Percentiles rank a stretch among this genome's conserved stretches.
Evolutionary conservation across 2,113 vertebrate species (phyloP).

Genomic region (Oxyruncus cristatus): DNA sequence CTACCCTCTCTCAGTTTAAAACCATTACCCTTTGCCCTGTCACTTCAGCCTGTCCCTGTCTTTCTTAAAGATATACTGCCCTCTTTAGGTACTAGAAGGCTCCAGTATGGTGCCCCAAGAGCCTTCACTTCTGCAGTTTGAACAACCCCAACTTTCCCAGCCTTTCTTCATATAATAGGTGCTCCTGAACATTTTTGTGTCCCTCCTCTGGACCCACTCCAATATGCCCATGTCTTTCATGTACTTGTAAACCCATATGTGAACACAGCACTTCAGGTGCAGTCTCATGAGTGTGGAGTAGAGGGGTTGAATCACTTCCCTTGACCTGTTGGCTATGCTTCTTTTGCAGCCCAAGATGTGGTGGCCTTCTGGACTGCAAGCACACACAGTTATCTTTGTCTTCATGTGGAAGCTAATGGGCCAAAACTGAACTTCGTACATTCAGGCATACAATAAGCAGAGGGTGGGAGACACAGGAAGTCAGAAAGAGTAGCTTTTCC

Average conservation of each 20-base stretch:
- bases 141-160: neutral
- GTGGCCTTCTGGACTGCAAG: neutral
- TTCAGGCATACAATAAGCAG: neutral
- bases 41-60: neutral
- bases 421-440: neutral
- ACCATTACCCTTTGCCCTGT: neutral
- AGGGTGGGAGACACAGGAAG: neutral
- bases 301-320: neutral
- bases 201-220: neutral
- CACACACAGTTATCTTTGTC: neutral
- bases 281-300: rapidly evolving
- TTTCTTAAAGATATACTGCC: neutral
- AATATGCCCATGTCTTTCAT: neutral
- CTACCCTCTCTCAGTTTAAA: neutral
- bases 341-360: neutral
- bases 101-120: neutral
- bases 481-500: neutral
- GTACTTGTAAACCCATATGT: rapidly evolving
- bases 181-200: neutral
- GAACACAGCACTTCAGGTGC: neutral
- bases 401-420: neutral
- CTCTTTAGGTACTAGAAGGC: neutral
- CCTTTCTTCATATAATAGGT: neutral
- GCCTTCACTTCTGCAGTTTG: neutral
- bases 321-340: rapidly evolving